Evolutionary conservation across 2,797 vertebrate genomes (phyloP).

Genomic region (Oryzias dopingdopingensis): DNA sequence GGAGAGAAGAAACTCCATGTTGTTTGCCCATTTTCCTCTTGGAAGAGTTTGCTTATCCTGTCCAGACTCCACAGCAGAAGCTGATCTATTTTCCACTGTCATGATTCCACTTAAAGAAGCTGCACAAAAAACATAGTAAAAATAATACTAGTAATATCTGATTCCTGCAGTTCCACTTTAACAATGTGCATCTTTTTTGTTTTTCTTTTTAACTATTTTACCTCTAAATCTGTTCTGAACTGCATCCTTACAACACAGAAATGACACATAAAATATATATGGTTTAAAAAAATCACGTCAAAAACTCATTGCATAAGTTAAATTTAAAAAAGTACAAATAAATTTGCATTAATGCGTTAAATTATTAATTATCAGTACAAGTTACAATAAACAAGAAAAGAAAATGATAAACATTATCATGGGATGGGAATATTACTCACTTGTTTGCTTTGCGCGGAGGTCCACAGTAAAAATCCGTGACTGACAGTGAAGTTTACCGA

Average conservation of each 20-base stretch:
- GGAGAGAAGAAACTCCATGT: slow-evolving; percentile 86
- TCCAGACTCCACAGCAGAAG: slow-evolving; percentile 11
- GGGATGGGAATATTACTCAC: slow-evolving; percentile 34
- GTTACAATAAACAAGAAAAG: no score
- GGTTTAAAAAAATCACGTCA: no score
- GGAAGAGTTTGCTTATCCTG: slow-evolving; percentile 43
- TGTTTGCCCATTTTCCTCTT: slow-evolving; percentile 88
- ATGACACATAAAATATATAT: no score
- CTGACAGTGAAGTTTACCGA: slow-evolving; percentile 9
- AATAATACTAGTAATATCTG: neutral
- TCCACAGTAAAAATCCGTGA: neutral
- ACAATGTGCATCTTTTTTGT: no score
- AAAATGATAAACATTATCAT: neutral
- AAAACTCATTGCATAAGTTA: no score
- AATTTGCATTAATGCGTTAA: no score
- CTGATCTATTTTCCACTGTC: slow-evolving; percentile 38
- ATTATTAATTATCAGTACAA: no score
- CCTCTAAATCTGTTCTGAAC: no score
- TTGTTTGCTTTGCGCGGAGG: neutral
- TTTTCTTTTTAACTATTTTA: no score
- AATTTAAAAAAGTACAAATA: no score
- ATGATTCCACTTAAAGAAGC: slow-evolving; percentile 34
- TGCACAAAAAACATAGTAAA: neutral
- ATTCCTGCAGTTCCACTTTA: neutral
- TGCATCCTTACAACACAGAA: no score